A percentile compares a stretch with the other conserved stretches of the same genome.
Conservation (phyloP, 2,113 vertebrate species). For the Lethenteron camtschaticum region DNA sequence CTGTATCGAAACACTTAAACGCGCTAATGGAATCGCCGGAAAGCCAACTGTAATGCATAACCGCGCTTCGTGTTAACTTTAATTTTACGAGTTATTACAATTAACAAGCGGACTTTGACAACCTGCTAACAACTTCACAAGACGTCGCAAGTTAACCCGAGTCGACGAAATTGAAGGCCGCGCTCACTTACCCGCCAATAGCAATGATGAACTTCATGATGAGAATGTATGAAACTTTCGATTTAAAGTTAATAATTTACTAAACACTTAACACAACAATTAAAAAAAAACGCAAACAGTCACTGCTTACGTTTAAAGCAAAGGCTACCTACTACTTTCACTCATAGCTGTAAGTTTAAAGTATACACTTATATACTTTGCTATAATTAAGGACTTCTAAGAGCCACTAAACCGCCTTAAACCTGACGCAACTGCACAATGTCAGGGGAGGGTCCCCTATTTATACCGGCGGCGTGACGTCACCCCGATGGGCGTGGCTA, state of each 20-base stretch:
- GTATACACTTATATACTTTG: too few species aligned
- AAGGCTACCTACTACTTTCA: slow-evolving; percentile 37
- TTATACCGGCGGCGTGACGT: too few species aligned
- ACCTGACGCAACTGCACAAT: too few species aligned
- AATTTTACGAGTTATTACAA: not conserved
- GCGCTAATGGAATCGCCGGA: not conserved
- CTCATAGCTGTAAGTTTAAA: slow-evolving; percentile 20
- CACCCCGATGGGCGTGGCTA: too few species aligned
- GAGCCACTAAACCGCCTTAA: too few species aligned
- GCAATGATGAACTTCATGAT: slow-evolving; percentile 65
- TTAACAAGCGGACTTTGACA: not conserved
- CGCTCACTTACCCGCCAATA: slow-evolving; percentile 60
- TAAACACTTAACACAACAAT: slow-evolving; percentile 16
- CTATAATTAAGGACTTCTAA: too few species aligned
- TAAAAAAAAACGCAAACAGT: slow-evolving; percentile 28
- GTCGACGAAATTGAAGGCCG: not conserved
- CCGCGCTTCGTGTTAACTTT: not conserved
- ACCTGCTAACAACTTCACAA: not conserved
- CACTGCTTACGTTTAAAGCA: slow-evolving; percentile 14
- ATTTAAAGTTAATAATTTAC: slow-evolving; percentile 6
- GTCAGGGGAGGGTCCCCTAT: too few species aligned
- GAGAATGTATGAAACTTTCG: not conserved
- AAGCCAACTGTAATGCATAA: not conserved
- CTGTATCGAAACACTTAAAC: too few species aligned
- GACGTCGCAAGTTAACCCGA: not conserved